Evolutionary conservation across 2,797 vertebrate species (phyloP).

Genomic region (Furcifer pardalis): DNA sequence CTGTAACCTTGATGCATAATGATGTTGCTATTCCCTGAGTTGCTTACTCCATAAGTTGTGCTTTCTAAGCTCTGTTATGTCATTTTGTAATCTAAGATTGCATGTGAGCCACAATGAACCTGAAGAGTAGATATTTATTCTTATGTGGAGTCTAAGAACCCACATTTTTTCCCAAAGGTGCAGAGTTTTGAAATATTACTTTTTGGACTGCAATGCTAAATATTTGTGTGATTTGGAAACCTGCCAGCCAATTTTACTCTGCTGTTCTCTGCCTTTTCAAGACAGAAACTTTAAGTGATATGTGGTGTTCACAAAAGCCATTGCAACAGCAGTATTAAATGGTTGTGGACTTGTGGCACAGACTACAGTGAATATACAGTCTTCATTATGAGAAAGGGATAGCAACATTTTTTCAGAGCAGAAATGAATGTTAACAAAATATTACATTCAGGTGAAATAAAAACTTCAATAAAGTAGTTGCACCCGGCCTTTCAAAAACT

Average conservation of each 20-base stretch:
- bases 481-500: background rate
- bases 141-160: no score
- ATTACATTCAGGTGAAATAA: constrained; percentile 13
- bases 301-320: background rate
- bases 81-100: no score
- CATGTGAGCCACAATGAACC: no score
- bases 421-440: background rate
- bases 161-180: no score
- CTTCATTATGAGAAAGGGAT: background rate
- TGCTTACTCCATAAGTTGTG: background rate
- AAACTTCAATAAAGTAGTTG: background rate
- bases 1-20: no score
- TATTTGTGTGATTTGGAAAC: background rate
- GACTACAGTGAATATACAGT: background rate
- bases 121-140: no score
- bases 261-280: background rate
- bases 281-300: background rate
- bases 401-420: background rate
- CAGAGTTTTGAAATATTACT: no score
- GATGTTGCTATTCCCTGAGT: no score
- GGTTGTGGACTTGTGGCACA: background rate
- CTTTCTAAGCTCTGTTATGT: background rate
- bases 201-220: no score
- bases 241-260: background rate
- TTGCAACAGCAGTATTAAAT: no score